Percentiles rank a stretch among this genome's conserved stretches.
phyloP scores from a whole-genome alignment of 2,797 vertebrate species.

The Cossypha heuglini region DNA sequence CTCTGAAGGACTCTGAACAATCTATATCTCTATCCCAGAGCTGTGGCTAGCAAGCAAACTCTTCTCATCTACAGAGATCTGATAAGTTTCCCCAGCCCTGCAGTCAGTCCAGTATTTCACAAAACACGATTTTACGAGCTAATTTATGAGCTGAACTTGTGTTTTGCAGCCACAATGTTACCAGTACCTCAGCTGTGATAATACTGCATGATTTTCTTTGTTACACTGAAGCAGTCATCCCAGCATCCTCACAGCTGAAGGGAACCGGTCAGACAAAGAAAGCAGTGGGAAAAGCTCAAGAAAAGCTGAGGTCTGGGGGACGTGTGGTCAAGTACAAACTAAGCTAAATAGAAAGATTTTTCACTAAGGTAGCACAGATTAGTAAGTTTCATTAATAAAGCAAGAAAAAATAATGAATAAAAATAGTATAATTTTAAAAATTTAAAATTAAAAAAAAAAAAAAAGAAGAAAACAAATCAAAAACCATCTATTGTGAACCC shows the following conservation, averaged over 20 bases:
- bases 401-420: background rate
- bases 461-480: too few relatives aligned
- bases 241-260: background rate
- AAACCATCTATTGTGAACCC: background rate
- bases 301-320: background rate
- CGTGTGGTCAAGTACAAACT: background rate
- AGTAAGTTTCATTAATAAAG: background rate
- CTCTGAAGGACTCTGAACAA: background rate
- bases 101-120: background rate
- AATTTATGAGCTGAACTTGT: background rate
- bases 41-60: background rate
- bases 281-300: background rate
- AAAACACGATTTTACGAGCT: background rate
- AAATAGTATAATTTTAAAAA: background rate
- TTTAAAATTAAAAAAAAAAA: background rate
- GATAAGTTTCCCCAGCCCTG: conserved; percentile 4
- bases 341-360: background rate
- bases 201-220: background rate
- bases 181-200: background rate
- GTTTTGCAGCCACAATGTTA: background rate
- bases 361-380: background rate
- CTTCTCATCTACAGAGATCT: background rate
- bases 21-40: background rate
- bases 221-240: background rate
- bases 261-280: conserved; percentile 1